Conservation (phyloP, 1,140 invertebrate species). For the Papilio polytes region DNA sequence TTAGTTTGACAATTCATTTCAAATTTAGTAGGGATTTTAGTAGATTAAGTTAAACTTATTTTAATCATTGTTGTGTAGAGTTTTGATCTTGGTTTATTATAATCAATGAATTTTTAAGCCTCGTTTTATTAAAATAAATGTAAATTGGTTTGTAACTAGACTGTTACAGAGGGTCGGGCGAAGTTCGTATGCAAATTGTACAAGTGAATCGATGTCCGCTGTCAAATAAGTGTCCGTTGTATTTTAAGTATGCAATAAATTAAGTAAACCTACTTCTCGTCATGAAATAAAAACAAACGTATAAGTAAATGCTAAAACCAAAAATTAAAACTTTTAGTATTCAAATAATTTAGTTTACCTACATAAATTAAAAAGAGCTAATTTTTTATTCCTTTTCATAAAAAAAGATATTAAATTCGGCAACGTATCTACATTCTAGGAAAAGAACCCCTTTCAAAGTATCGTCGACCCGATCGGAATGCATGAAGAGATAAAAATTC, state of each 20-base stretch:
- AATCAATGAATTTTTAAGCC: not conserved
- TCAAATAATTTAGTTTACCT: not conserved
- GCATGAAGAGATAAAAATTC: slow-evolving; percentile 70
- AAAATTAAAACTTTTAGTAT: no score
- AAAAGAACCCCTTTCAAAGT: slow-evolving; percentile 34
- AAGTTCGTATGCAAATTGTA: not conserved
- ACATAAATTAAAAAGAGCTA: not conserved
- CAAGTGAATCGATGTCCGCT: not conserved
- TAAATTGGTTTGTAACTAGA: not conserved
- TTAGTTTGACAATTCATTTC: no score
- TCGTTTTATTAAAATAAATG: not conserved
- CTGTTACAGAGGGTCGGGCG: not conserved
- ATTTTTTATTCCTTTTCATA: not conserved
- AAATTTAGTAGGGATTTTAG: no score
- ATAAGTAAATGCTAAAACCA: not conserved
- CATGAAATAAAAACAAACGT: not conserved
- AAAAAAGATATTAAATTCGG: slow-evolving; percentile 6
- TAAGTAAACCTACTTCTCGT: not conserved
- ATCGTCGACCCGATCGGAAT: slow-evolving; percentile 47
- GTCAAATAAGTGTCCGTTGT: slow-evolving; percentile 5
- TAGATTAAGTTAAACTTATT: no score
- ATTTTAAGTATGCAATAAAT: not conserved
- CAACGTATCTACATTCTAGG: slow-evolving; percentile 12
- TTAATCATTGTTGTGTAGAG: not conserved
- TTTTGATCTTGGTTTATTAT: not conserved